These are phyloP conservation scores for Leptobrachium ailaonicum DNA, from an alignment of 2,113 vertebrate species.

Conservation along the genomic window DNA sequence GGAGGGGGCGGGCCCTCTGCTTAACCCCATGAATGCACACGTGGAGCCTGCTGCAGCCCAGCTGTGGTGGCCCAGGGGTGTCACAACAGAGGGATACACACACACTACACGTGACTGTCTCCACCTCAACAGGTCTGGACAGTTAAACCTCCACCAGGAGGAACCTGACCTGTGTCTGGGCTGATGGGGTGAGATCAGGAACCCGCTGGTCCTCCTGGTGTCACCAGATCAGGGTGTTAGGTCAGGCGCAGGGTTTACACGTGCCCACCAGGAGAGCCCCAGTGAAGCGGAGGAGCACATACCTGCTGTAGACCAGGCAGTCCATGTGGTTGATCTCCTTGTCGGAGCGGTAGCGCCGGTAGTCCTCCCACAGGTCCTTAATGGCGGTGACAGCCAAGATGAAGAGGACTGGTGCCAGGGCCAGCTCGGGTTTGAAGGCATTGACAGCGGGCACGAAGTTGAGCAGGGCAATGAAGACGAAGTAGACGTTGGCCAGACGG, in stretches of 20 bases:
- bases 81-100: too few relatives aligned
- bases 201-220: too few relatives aligned
- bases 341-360: conserved; percentile 89
- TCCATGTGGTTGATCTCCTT: conserved; percentile 94
- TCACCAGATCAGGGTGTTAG: too few relatives aligned
- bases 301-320: conserved; percentile 94
- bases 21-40: rapidly evolving
- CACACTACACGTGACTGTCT: too few relatives aligned
- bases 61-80: too few relatives aligned
- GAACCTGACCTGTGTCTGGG: too few relatives aligned
- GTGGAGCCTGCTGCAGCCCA: too few relatives aligned
- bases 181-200: too few relatives aligned
- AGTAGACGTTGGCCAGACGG: conserved; percentile 94
- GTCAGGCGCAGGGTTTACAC: too few relatives aligned
- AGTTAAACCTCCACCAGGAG: too few relatives aligned
- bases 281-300: conserved; percentile 32
- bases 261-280: too few relatives aligned
- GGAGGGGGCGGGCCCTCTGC: background rate
- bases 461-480: conserved; percentile 91
- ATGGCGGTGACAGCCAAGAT: conserved; percentile 92
- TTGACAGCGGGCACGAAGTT: conserved; percentile 92
- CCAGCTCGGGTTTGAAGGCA: conserved; percentile 91
- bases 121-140: too few relatives aligned
- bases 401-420: conserved; percentile 90
- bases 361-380: conserved; percentile 97